Conservation (phyloP, 2,888 invertebrate genomes). For the Caradrina clavipalpis region DNA sequence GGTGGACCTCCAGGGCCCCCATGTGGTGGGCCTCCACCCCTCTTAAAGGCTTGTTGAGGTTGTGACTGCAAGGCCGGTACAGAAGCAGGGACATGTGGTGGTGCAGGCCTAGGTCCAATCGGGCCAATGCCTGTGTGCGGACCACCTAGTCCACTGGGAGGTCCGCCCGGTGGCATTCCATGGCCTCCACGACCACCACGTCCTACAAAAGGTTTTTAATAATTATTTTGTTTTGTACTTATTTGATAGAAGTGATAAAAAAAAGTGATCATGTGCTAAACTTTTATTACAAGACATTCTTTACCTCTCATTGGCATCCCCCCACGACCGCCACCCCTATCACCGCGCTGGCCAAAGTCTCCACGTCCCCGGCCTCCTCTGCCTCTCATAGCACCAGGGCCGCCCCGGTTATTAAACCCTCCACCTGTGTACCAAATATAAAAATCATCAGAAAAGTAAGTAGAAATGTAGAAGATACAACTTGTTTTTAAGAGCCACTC, state of each 20-base stretch:
- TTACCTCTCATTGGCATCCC: constrained; percentile 88
- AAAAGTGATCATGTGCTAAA: too few species aligned
- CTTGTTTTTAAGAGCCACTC: too few species aligned
- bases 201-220: constrained; percentile 52
- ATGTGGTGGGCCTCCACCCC: constrained; percentile 81
- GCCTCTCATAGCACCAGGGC: constrained; percentile 85
- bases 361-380: constrained; percentile 84
- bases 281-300: not conserved
- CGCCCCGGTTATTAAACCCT: constrained; percentile 84
- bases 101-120: constrained; percentile 59
- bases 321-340: constrained; percentile 82
- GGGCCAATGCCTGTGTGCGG: constrained; percentile 49
- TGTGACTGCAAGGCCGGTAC: constrained; percentile 65
- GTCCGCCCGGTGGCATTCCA: constrained; percentile 71
- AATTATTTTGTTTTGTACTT: too few species aligned
- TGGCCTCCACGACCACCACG: constrained; percentile 82
- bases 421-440: constrained; percentile 72
- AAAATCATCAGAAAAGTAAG: not conserved
- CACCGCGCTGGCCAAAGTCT: constrained; percentile 83
- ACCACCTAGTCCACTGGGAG: constrained; percentile 39
- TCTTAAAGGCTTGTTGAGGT: constrained; percentile 78
- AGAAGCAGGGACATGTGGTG: constrained; percentile 66
- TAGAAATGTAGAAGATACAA: too few species aligned
- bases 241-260: too few species aligned
- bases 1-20: constrained; percentile 84